Percentiles rank a stretch among this genome's conserved stretches.
Conservation (phyloP, 2,888 invertebrate species). For the Dicycla oo region DNA sequence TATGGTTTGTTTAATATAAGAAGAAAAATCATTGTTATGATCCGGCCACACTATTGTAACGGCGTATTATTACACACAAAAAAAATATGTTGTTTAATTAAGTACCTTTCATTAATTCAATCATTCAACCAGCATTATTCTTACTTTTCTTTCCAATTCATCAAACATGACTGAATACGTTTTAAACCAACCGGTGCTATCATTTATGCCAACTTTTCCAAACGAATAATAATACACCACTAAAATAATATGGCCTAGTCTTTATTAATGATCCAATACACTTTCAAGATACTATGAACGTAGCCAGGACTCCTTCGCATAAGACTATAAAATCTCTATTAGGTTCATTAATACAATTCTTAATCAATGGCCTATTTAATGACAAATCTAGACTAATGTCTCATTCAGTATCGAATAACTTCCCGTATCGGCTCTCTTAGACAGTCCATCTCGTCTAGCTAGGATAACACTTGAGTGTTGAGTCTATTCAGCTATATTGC, state of each 20-base stretch:
- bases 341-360: background rate
- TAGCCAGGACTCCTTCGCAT: conserved; percentile 23
- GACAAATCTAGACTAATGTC: background rate
- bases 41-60: background rate
- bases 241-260: conserved; percentile 18
- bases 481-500: background rate
- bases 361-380: background rate
- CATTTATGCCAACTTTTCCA: background rate
- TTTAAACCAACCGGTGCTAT: background rate
- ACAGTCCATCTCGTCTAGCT: background rate
- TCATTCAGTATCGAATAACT: too few species aligned
- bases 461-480: too few species aligned
- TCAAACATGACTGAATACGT: background rate
- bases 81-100: background rate
- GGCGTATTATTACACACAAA: conserved; percentile 31
- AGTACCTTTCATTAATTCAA: background rate
- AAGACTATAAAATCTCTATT: background rate
- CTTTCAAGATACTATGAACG: conserved; percentile 23
- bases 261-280: conserved; percentile 20
- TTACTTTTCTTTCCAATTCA: conserved; percentile 1
- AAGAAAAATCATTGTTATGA: conserved; percentile 12
- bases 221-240: conserved; percentile 39
- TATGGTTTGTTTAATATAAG: conserved; percentile 17
- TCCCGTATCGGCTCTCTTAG: background rate
- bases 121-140: background rate